Conservation (phyloP, 2,113 vertebrate species). For the Tretioscincus oriximinensis region DNA sequence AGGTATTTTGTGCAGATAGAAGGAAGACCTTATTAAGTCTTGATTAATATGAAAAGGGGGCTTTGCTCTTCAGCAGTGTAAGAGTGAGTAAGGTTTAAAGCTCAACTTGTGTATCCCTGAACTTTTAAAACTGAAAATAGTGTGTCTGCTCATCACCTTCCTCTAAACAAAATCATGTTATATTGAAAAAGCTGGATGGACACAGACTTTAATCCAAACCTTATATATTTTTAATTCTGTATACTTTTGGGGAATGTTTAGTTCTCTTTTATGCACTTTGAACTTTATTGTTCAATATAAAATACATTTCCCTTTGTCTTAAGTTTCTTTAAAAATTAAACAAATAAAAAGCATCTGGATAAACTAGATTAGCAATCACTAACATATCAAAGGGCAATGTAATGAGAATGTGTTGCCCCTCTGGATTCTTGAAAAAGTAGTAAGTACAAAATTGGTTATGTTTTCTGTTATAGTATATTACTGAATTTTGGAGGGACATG, state of each 20-base stretch:
- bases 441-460: not conserved
- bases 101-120: not conserved
- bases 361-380: slow-evolving; percentile 1
- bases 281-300: not conserved
- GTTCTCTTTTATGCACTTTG: not conserved
- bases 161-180: not conserved
- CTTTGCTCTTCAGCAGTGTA: not conserved
- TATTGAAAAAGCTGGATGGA: slow-evolving; percentile 9
- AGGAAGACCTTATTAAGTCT: not conserved
- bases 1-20: not conserved
- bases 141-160: not conserved
- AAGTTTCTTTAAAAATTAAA: not conserved
- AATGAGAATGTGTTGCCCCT: slow-evolving; percentile 7
- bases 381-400: slow-evolving; percentile 9
- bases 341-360: slow-evolving; percentile 4
- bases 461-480: not conserved
- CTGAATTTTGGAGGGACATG: not conserved
- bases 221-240: not conserved
- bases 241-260: not conserved
- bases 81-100: not conserved
- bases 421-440: not conserved
- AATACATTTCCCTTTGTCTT: not conserved
- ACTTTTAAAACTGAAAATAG: slow-evolving; percentile 8
- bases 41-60: slow-evolving; percentile 23
- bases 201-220: not conserved